Base-by-base conservation (phyloP, 2,797 vertebrate genomes). In the Apodemus agrarius region DNA sequence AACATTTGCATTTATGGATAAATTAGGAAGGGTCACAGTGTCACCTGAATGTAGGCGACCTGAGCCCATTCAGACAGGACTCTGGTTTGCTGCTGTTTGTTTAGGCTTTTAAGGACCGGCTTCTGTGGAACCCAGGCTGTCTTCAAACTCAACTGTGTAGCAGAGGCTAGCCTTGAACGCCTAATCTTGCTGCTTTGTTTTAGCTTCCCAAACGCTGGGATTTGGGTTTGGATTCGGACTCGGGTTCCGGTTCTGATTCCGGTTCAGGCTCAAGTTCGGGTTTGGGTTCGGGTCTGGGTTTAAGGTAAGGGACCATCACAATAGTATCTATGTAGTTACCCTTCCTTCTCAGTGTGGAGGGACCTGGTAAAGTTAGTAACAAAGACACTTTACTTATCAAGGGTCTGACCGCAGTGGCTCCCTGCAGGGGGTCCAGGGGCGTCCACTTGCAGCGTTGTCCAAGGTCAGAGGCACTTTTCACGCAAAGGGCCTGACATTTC, bases 401-500 rank as follows among this genome's bases (percentile, higher is more conserved):
- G 34, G 49, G 65, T 78, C 52, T 26, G 2, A 81, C 88, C 90
- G 61, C 49, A 3, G 13, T n/a, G 80, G 59, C 95, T 86, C 85
- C 61, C 57, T 83, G 74, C 7, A 86, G 78, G 83, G 79, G 86
- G 26, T 57, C 52, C 74, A 8, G 29, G 34, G 74, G 29, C 54
- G 7, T 67, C 93, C 93, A 88, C 86, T 52, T 12, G 49, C n/a
- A 37, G 89, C 40, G 74, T 78, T 90, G 67, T 57, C 83, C 16
- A 65, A 85, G 76, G 61, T 91, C 57, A 65, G 82, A 69, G 63
- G 63, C 75, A 57, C 17, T 65, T 74, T 92, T 92, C 82, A 91
- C n/a, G 74, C 93, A 92, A 96, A 94, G 90, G 61, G 52, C 79
- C 84, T 96, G 94, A 61, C 72, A 76, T 80, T 95, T 95, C 92